Evolutionary conservation across 2,113 vertebrate genomes (phyloP).

Genomic region (Ochotona princeps): DNA sequence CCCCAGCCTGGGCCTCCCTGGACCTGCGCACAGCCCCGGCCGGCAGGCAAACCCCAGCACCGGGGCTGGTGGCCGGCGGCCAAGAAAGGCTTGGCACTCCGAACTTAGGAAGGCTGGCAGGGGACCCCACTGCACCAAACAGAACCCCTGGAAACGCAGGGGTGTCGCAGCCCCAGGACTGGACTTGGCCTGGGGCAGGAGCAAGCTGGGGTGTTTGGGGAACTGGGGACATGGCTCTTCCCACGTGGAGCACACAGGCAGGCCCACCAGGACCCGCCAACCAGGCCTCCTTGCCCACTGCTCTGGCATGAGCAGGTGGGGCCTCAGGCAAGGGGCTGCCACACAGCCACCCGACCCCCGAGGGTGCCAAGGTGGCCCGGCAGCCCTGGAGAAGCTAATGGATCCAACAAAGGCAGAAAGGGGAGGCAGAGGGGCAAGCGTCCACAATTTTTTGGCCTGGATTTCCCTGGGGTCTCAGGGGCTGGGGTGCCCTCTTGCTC

Average conservation of each 20-base stretch:
- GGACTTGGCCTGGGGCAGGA: not conserved
- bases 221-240: not conserved
- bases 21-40: not conserved
- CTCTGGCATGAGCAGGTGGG: not conserved
- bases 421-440: too few relatives aligned
- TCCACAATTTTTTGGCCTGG: constrained; percentile 58
- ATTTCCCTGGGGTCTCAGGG: not conserved
- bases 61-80: not conserved
- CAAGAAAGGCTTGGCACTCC: not conserved
- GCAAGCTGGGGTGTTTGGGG: not conserved
- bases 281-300: not conserved
- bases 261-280: not conserved
- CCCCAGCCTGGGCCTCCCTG: not conserved
- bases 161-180: not conserved
- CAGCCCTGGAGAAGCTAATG: not conserved
- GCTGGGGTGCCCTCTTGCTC: not conserved
- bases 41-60: not conserved
- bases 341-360: not conserved
- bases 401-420: not conserved
- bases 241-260: not conserved
- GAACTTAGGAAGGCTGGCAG: not conserved
- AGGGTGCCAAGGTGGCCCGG: not conserved
- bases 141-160: not conserved
- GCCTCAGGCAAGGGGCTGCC: not conserved
- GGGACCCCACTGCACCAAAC: not conserved